These are phyloP conservation scores for Drosophila auraria DNA, from an alignment of 1,140 invertebrate species.

Conservation along the genomic window DNA sequence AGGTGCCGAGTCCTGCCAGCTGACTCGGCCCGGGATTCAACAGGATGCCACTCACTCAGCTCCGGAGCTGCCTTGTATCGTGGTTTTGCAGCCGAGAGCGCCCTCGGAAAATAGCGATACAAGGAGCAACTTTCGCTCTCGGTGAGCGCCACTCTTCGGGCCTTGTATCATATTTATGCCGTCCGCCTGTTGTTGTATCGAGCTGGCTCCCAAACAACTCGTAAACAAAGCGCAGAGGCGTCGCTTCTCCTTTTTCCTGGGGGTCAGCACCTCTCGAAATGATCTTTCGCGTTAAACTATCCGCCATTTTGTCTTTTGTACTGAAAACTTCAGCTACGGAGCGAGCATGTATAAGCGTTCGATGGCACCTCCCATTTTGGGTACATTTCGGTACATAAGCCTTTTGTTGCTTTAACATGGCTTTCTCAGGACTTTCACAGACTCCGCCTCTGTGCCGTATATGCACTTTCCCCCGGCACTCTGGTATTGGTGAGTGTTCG, in stretches of 20 bases:
- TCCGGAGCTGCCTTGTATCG: constrained; percentile 71
- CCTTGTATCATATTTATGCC: constrained; percentile 64
- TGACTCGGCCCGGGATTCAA: constrained; percentile 57
- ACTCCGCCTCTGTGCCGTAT: constrained; percentile 77
- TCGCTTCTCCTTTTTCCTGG: constrained; percentile 31
- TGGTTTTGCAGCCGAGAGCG: constrained; percentile 65
- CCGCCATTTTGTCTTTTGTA: constrained; percentile 67
- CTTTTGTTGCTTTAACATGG: constrained; percentile 37
- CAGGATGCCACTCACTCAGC: constrained; percentile 55
- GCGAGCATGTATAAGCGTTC: constrained; percentile 22
- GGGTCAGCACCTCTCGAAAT: constrained; percentile 14
- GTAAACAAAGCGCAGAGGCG: constrained; percentile 83
- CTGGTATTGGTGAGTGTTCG: constrained; percentile 61
- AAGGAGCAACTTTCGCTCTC: constrained; percentile 71
- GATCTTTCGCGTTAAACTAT: neutral
- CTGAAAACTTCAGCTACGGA: constrained; percentile 4
- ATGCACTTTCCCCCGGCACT: constrained; percentile 56
- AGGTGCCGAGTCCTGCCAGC: constrained; percentile 49
- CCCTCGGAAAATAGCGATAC: constrained; percentile 69
- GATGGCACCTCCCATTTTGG: constrained; percentile 56
- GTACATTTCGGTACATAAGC: constrained; percentile 58
- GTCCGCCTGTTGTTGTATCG: constrained; percentile 57
- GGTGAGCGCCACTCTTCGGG: constrained; percentile 54
- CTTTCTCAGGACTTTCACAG: constrained; percentile 34
- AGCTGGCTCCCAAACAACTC: constrained; percentile 67